phyloP scores from a whole-genome alignment of 92 coral and sea anemone species.

The Metridium senile region DNA sequence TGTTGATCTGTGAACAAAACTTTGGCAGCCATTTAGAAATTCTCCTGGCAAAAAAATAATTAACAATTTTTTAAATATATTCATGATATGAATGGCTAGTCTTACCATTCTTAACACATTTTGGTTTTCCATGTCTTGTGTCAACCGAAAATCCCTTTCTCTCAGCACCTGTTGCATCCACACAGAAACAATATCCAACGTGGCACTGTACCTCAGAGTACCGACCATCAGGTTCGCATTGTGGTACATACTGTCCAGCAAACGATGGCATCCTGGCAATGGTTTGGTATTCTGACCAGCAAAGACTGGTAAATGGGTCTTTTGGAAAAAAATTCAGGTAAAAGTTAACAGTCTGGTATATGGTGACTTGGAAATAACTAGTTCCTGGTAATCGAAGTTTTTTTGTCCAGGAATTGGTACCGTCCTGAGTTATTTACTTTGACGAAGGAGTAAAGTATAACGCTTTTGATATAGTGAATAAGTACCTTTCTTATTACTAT shows the following conservation, averaged over 20 bases:
- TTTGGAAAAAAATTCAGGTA: not conserved
- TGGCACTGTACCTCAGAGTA: slow-evolving; percentile 38
- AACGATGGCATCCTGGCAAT: slow-evolving; percentile 12
- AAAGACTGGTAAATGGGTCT: slow-evolving; percentile 27
- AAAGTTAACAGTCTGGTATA: too few species aligned
- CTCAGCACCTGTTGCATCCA: slow-evolving; percentile 26
- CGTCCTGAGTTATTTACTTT: not conserved
- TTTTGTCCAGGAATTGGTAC: too few species aligned
- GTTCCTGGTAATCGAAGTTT: too few species aligned
- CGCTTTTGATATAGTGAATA: too few species aligned
- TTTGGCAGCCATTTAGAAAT: too few species aligned
- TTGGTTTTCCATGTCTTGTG: slow-evolving; percentile 29
- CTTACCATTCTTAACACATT: slow-evolving; percentile 23
- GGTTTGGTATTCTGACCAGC: slow-evolving; percentile 42
- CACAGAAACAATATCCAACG: slow-evolving; percentile 42
- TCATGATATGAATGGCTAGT: too few species aligned
- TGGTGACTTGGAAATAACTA: too few species aligned
- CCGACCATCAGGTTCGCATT: slow-evolving; percentile 30
- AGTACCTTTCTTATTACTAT: too few species aligned
- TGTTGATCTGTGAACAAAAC: too few species aligned
- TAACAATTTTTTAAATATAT: too few species aligned
- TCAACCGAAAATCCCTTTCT: slow-evolving; percentile 27
- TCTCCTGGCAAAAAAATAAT: too few species aligned
- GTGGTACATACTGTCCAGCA: slow-evolving; percentile 33
- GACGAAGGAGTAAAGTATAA: too few species aligned